These are phyloP conservation scores for Argopecten irradians DNA, from an alignment of 1,140 invertebrate genomes.

Conservation along the genomic window DNA sequence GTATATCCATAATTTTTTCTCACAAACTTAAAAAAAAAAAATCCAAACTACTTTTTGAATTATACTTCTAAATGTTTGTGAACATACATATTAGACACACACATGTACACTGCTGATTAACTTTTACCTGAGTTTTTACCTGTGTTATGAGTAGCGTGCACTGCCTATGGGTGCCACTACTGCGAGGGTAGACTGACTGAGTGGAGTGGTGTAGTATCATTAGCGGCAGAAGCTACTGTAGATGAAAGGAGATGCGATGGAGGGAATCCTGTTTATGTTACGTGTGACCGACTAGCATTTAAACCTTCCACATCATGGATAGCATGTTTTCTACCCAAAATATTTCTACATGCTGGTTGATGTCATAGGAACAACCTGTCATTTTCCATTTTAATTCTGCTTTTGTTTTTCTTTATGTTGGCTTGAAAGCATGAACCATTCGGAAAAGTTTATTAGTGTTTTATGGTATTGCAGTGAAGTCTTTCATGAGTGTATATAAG, in stretches of 20 bases:
- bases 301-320: background rate
- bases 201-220: slow-evolving; percentile 15
- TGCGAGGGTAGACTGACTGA: background rate
- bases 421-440: background rate
- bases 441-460: background rate
- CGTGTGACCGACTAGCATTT: background rate
- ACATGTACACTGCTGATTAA: background rate
- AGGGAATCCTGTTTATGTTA: background rate
- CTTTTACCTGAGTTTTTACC: slow-evolving; percentile 21
- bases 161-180: background rate
- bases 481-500: background rate
- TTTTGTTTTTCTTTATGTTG: background rate
- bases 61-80: too few species aligned
- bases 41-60: too few species aligned
- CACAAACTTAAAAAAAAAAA: too few species aligned
- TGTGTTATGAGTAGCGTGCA: background rate
- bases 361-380: background rate
- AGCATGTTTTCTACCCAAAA: background rate
- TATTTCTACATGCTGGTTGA: background rate
- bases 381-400: background rate
- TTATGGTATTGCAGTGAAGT: background rate
- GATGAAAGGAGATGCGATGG: slow-evolving; percentile 20
- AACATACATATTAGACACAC: background rate
- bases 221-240: background rate
- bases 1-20: too few species aligned